Percentiles rank a stretch among this genome's conserved stretches.
Conservation (phyloP, 2,113 vertebrate species). For the Lutjanus erythropterus region DNA sequence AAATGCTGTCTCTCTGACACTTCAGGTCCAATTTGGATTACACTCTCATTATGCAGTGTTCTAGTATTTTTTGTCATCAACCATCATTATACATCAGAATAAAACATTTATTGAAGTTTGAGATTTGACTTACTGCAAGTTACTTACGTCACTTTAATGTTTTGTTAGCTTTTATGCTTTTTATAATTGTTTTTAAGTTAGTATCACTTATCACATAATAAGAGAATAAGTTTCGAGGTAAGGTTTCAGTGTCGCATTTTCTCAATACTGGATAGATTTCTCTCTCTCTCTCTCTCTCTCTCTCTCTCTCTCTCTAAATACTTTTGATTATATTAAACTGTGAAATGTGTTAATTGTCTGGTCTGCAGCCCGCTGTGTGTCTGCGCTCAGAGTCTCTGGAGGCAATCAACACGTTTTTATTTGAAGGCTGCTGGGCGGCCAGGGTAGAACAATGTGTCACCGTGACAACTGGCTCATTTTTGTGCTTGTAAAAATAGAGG, state of each 20-base stretch:
- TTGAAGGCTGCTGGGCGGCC: constrained; percentile 42
- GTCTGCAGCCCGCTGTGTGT: constrained; percentile 20
- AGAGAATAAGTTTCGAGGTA: neutral
- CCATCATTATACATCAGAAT: neutral
- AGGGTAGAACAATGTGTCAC: constrained; percentile 48
- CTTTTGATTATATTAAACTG: constrained; percentile 56
- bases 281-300: constrained; percentile 6
- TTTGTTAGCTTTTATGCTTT: neutral
- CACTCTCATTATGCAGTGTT: neutral
- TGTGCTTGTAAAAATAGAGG: constrained; percentile 69
- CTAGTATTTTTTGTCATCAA: neutral
- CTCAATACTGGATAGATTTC: neutral
- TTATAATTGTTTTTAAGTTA: neutral
- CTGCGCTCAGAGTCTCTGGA: constrained; percentile 41
- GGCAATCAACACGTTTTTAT: constrained; percentile 76
- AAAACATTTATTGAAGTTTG: neutral
- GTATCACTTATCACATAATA: neutral
- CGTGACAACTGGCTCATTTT: constrained; percentile 58
- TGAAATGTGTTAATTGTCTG: constrained; percentile 65
- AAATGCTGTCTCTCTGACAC: neutral
- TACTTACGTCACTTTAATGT: neutral
- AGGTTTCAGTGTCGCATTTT: no score
- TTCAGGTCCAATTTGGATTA: neutral
- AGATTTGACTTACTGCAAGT: neutral
- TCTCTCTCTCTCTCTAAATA: constrained; percentile 34